A percentile compares a stretch with the other conserved stretches of the same genome.
These are phyloP conservation scores for Mactromeris polynyma DNA, from an alignment of 2,888 invertebrate species.

Conservation along the genomic window DNA sequence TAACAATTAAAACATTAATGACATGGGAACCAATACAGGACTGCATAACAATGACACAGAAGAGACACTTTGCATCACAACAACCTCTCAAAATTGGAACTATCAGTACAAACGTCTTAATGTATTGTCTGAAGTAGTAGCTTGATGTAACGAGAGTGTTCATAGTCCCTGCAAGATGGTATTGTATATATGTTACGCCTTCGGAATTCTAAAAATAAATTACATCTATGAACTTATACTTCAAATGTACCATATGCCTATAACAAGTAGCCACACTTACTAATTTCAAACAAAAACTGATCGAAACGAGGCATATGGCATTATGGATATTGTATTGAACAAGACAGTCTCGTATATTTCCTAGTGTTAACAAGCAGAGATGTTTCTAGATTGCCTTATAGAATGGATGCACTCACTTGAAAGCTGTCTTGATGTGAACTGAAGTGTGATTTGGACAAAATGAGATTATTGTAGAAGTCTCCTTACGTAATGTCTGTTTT, in stretches of 20 bases:
- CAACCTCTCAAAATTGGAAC: too few species aligned
- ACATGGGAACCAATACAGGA: too few species aligned
- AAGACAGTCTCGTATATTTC: not conserved
- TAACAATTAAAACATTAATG: too few species aligned
- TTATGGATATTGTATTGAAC: not conserved
- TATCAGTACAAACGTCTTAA: too few species aligned
- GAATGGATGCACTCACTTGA: not conserved
- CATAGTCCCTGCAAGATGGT: too few species aligned
- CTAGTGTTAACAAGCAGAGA: not conserved
- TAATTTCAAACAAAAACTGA: not conserved
- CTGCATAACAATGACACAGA: too few species aligned
- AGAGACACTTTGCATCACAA: too few species aligned
- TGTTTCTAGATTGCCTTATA: not conserved
- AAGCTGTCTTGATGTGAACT: not conserved
- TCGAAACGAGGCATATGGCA: not conserved
- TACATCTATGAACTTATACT: not conserved
- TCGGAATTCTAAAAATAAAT: not conserved
- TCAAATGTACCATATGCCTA: not conserved
- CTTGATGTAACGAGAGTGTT: too few species aligned
- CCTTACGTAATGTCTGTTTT: not conserved
- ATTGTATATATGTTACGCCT: too few species aligned
- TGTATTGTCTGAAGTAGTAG: too few species aligned
- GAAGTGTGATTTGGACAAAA: slow-evolving; percentile 5
- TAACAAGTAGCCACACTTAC: not conserved
- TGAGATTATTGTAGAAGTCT: not conserved